phyloP scores from a whole-genome alignment of 2,888 invertebrate species.

The Sipha maydis region DNA sequence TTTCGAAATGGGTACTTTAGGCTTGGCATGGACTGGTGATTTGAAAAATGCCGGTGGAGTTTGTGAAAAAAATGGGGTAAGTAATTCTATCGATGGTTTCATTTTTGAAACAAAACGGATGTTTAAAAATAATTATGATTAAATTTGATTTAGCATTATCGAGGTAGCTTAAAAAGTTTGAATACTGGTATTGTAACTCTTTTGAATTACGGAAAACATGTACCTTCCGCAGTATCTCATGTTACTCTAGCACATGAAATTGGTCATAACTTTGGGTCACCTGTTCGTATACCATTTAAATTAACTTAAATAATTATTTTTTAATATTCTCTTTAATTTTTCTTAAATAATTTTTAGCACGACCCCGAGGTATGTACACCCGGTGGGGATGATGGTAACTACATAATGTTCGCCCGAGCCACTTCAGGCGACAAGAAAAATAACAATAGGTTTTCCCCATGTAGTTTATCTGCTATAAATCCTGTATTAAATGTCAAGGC shows the following conservation, averaged over 20 bases:
- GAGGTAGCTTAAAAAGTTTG: slow-evolving; percentile 90
- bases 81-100: slow-evolving; percentile 66
- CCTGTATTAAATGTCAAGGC: slow-evolving; percentile 93
- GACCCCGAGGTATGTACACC: slow-evolving; percentile 95
- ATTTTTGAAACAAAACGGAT: neutral
- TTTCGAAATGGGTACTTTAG: slow-evolving; percentile 95
- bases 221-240: slow-evolving; percentile 97
- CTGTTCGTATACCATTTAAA: slow-evolving; percentile 73
- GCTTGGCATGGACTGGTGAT: slow-evolving; percentile 97
- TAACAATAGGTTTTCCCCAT: slow-evolving; percentile 96
- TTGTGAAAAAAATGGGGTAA: slow-evolving; percentile 95
- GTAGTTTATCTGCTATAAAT: slow-evolving; percentile 91
- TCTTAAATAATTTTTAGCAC: slow-evolving; percentile 74
- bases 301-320: neutral
- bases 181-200: slow-evolving; percentile 98
- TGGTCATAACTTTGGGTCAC: slow-evolving; percentile 98
- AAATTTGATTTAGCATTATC: slow-evolving; percentile 74
- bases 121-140: slow-evolving; percentile 1
- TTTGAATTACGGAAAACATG: slow-evolving; percentile 96
- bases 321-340: neutral
- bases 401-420: slow-evolving; percentile 98
- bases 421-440: slow-evolving; percentile 98
- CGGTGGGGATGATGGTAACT: slow-evolving; percentile 96
- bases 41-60: slow-evolving; percentile 96
- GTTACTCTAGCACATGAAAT: slow-evolving; percentile 99